Percentiles rank a stretch among this genome's conserved stretches.
Evolutionary conservation across 2,797 vertebrate species (phyloP).

Genomic region (Pygocentrus nattereri): DNA sequence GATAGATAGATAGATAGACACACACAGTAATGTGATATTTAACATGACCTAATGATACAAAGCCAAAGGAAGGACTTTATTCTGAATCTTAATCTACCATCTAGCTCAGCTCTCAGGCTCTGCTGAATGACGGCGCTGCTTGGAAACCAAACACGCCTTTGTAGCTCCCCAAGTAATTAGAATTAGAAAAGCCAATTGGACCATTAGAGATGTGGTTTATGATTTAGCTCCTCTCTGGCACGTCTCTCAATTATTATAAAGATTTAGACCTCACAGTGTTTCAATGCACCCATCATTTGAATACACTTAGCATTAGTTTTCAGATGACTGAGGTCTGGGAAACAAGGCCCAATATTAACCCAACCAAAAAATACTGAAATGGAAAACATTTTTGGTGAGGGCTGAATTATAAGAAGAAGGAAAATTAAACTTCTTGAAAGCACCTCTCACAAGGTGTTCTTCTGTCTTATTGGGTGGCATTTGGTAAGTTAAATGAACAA

Average conservation of each 20-base stretch:
- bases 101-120: background rate
- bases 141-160: background rate
- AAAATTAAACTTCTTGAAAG: too few species aligned
- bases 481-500: too few species aligned
- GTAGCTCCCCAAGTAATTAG: background rate
- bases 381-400: too few species aligned
- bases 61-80: too few species aligned
- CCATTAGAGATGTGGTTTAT: background rate
- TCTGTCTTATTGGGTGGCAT: too few species aligned
- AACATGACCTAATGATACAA: too few species aligned
- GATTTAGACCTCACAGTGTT: too few species aligned
- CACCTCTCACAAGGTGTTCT: too few species aligned
- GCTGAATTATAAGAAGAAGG: too few species aligned
- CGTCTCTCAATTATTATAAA: background rate
- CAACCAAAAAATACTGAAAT: background rate
- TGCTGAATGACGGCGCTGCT: background rate
- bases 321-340: background rate
- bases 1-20: too few species aligned
- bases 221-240: background rate
- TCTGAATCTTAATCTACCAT: too few species aligned
- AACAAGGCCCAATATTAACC: background rate
- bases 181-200: background rate
- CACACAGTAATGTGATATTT: too few species aligned
- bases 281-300: background rate
- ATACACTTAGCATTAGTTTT: background rate